Percentiles rank a stretch among this genome's conserved stretches.
These are phyloP conservation scores for Pelecanus crispus DNA, from an alignment of 2,113 vertebrate species.

Conservation along the genomic window DNA sequence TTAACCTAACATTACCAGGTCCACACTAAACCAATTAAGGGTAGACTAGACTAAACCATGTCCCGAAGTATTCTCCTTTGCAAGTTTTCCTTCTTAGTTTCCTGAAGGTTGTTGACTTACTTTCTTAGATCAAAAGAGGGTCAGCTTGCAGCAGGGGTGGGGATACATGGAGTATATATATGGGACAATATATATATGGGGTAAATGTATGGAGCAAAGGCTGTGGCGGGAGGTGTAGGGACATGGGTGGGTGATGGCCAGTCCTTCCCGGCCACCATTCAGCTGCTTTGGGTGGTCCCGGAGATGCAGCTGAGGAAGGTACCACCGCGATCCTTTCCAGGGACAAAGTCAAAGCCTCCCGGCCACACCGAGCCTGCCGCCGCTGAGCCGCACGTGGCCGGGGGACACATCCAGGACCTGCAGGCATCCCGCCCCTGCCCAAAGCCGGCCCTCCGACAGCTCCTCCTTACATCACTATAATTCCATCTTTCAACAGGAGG, in stretches of 20 bases:
- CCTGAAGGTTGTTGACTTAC: not conserved
- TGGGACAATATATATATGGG: too few relatives aligned
- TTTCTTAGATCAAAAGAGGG: not conserved
- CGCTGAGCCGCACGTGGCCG: not conserved
- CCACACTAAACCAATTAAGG: too few relatives aligned
- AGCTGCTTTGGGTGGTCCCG: not conserved
- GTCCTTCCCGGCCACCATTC: not conserved
- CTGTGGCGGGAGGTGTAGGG: not conserved
- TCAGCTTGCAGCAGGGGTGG: not conserved
- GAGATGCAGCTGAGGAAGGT: not conserved
- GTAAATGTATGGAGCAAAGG: not conserved
- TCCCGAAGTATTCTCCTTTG: not conserved
- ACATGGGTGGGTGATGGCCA: not conserved
- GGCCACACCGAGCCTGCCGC: fast-evolving
- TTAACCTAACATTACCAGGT: too few relatives aligned
- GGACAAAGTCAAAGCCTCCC: not conserved
- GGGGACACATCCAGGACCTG: not conserved
- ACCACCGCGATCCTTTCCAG: fast-evolving
- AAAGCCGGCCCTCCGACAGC: fast-evolving
- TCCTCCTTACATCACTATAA: slow-evolving; percentile 27
- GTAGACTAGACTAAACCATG: too few relatives aligned
- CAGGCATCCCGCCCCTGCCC: not conserved
- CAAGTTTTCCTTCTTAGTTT: not conserved
- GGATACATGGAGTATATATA: fast-evolving
- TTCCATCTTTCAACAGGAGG: slow-evolving; percentile 59